Percentiles rank a stretch among this genome's conserved stretches.
Conservation (phyloP, 2,888 invertebrate genomes). For the Cheilosia scutellata region DNA sequence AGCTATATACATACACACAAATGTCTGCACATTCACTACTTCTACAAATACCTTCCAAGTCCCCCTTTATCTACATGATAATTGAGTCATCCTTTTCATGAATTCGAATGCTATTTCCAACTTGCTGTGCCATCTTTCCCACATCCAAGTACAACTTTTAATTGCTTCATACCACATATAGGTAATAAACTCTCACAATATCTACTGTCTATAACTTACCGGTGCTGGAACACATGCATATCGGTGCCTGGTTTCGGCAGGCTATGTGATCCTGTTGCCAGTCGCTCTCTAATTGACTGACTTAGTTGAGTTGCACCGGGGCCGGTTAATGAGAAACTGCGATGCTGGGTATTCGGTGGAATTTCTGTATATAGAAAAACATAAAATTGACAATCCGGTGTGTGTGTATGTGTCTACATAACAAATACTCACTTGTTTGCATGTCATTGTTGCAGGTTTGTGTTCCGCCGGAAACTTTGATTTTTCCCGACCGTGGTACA, state of each 20-base stretch:
- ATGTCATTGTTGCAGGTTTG: conserved; percentile 93
- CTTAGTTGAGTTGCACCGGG: conserved; percentile 94
- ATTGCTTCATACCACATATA: conserved; percentile 28
- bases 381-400: conserved; percentile 21
- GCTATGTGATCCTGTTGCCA: conserved; percentile 94
- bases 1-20: no score
- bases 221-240: conserved; percentile 87
- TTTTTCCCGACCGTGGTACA: conserved; percentile 90
- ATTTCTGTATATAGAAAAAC: conserved; percentile 83
- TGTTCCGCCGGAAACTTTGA: conserved; percentile 95
- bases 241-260: conserved; percentile 90
- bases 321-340: conserved; percentile 93
- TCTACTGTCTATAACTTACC: conserved; percentile 82
- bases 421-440: conserved; percentile 87
- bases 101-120: conserved; percentile 1
- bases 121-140: background rate
- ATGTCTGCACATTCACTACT: no score
- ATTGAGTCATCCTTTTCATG: background rate
- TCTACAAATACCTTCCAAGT: no score
- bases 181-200: conserved; percentile 21
- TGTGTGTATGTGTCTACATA: conserved; percentile 7
- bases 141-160: conserved; percentile 13
- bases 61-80: background rate
- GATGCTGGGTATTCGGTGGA: conserved; percentile 89
- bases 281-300: conserved; percentile 92